A percentile compares a stretch with the other conserved stretches of the same genome.
phyloP scores from a whole-genome alignment of 1,140 invertebrate genomes.

The Drosophila punjabiensis region DNA sequence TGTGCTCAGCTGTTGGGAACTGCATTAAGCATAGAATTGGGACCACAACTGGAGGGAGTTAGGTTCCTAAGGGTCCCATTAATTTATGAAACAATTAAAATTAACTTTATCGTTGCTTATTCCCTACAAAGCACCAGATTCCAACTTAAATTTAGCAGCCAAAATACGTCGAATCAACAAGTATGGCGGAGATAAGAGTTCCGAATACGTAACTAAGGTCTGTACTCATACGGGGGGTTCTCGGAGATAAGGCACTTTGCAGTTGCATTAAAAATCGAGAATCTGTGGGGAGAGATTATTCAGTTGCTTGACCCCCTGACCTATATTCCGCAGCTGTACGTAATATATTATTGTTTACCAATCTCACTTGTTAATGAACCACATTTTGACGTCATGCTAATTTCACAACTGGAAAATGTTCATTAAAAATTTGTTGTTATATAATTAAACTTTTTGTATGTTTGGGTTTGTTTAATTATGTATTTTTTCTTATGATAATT shows the following conservation, averaged over 20 bases:
- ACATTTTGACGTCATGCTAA: conserved; percentile 7
- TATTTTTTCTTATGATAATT: no score
- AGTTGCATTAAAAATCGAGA: conserved; percentile 10
- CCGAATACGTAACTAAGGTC: background rate
- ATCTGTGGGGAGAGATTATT: conserved; percentile 18
- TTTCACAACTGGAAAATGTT: background rate
- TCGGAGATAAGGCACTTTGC: conserved; percentile 19
- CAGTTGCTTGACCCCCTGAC: conserved; percentile 32
- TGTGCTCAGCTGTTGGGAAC: conserved; percentile 25
- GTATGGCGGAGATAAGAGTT: conserved; percentile 2
- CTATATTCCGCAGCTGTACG: conserved; percentile 15
- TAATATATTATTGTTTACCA: conserved; percentile 23
- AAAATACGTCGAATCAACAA: background rate
- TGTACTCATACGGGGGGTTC: background rate
- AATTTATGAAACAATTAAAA: background rate
- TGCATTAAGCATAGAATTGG: conserved; percentile 1
- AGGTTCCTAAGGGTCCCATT: background rate
- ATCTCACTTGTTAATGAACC: background rate
- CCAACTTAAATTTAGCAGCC: background rate
- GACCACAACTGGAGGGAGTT: background rate
- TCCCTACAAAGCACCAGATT: background rate
- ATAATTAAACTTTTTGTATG: background rate
- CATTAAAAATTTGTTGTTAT: background rate
- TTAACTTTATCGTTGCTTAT: no score
- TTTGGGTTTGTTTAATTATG: no score